Base-by-base conservation (phyloP, 2,888 invertebrate genomes). In the Archips xylosteana region DNA sequence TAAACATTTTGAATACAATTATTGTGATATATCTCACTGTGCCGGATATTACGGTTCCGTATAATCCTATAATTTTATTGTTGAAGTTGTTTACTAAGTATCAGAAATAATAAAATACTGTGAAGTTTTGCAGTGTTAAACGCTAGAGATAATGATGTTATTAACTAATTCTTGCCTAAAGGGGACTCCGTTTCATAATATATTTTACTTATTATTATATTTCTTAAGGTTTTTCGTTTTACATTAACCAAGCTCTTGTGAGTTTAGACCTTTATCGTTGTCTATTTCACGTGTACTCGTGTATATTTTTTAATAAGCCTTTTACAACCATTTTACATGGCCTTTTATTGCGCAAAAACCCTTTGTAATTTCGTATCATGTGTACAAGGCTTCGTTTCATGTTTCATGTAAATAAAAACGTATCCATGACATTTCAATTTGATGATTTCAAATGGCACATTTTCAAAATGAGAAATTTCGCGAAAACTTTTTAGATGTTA, bases 1-100 rank as follows among this genome's bases (percentile, higher is more conserved):
- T 42, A 32, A 32, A 49, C 49, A 66, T 61, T 67, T 1, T 45
- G 13, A 32, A 62, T 66, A 64, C 49, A 32, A 65, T 71, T 65
- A 71, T 66, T 60, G 39, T 65, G 51, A 60, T 71, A 51, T 23
- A 71, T 54, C 42, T 54, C 12, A 51, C n/a, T 23, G 47, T 61
- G 61, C 60, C 36, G 42, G 66, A 42, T 60, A 66, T 39, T 49
- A 36, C 51, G 45, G 32, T 67, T 62, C 47, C 45, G 54, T 36
- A 8, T 71, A 47, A 57, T 62, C 72, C 67, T 47, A 47, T 67
- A 34, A 39, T 23, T 45, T 62, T 61, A 13, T 62, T 54, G 61
- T 71, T 71, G 34, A 45, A 61, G 47, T 23, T 59, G 59, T 49
- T 71, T 49, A 42, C n/a, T 45, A 10, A 34, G 63, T 15, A 34